Percentiles rank a stretch among this genome's conserved stretches.
These are phyloP conservation scores for Lissonota sp. DNA, from an alignment of 2,888 invertebrate species.

Conservation along the genomic window DNA sequence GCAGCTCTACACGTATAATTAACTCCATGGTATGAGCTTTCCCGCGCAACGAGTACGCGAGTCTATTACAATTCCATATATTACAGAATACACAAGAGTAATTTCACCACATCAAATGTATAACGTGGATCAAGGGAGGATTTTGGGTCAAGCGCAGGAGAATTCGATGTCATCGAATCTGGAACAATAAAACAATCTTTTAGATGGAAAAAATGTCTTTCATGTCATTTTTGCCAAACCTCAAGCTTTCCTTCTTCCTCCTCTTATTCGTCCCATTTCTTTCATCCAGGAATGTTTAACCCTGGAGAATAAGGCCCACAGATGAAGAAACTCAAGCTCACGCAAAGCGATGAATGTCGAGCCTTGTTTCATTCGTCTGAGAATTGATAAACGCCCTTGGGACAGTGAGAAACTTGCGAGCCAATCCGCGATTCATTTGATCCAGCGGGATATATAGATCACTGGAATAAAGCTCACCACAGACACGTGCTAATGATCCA, in stretches of 20 bases:
- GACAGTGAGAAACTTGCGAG: neutral
- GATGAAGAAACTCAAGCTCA: neutral
- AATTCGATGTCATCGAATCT: too few species aligned
- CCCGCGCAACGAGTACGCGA: too few species aligned
- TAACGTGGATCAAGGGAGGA: too few species aligned
- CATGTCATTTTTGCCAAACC: slow-evolving; percentile 27
- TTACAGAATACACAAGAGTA: too few species aligned
- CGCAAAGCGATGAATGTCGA: slow-evolving; percentile 44
- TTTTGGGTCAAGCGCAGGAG: too few species aligned
- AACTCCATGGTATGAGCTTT: slow-evolving; percentile 30
- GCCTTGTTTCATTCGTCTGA: slow-evolving; percentile 32
- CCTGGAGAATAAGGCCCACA: slow-evolving; percentile 6
- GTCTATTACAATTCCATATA: too few species aligned
- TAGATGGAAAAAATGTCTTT: too few species aligned
- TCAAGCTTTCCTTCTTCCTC: neutral
- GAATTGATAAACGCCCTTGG: neutral
- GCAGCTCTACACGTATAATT: slow-evolving; percentile 77
- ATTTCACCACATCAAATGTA: too few species aligned
- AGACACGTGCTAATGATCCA: slow-evolving; percentile 51
- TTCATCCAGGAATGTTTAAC: neutral
- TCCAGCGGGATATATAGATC: slow-evolving; percentile 8
- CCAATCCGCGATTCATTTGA: slow-evolving; percentile 19
- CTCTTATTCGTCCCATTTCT: too few species aligned
- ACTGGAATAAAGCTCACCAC: slow-evolving; percentile 5
- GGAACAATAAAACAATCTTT: slow-evolving; percentile 7